Evolutionary conservation across 2,113 vertebrate genomes (phyloP).

Genomic region (Talpa occidentalis): DNA sequence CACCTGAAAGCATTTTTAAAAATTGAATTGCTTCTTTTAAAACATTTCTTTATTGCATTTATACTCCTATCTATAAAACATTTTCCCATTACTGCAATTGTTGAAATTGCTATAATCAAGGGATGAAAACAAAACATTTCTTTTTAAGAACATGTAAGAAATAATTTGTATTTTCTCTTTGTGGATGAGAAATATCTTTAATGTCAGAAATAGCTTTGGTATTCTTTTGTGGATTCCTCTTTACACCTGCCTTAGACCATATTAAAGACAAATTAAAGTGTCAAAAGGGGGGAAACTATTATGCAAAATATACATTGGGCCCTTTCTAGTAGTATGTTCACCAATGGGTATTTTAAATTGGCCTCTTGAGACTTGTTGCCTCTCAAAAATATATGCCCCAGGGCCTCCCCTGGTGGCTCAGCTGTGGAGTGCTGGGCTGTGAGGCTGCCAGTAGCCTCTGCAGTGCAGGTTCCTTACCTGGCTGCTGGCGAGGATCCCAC

Average conservation of each 20-base stretch:
- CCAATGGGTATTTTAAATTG: slow-evolving; percentile 52
- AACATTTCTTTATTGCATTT: slow-evolving; percentile 67
- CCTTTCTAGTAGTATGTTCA: slow-evolving; percentile 53
- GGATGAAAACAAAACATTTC: slow-evolving; percentile 73
- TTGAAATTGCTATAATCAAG: slow-evolving; percentile 71
- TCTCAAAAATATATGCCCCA: background rate
- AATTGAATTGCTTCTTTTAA: slow-evolving; percentile 51
- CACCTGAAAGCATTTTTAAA: slow-evolving; percentile 55
- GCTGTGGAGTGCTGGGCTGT: no score
- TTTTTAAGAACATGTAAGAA: slow-evolving; percentile 68
- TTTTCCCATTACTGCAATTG: slow-evolving; percentile 68
- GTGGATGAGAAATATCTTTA: slow-evolving; percentile 71
- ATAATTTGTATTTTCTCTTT: slow-evolving; percentile 80
- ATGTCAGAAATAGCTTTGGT: slow-evolving; percentile 72
- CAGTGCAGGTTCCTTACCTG: no score
- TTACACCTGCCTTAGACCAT: slow-evolving; percentile 69
- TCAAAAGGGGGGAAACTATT: slow-evolving; percentile 73
- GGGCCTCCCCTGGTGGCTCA: no score
- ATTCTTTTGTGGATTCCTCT: slow-evolving; percentile 73
- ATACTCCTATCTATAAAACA: slow-evolving; percentile 59
- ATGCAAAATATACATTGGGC: slow-evolving; percentile 73
- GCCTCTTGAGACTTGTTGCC: slow-evolving; percentile 76
- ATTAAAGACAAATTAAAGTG: slow-evolving; percentile 81
- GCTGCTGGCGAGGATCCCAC: no score
- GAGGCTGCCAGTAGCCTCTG: no score